Conservation (phyloP, 64 coral and sea anemone genomes). For the Catalaphyllia jardinei region DNA sequence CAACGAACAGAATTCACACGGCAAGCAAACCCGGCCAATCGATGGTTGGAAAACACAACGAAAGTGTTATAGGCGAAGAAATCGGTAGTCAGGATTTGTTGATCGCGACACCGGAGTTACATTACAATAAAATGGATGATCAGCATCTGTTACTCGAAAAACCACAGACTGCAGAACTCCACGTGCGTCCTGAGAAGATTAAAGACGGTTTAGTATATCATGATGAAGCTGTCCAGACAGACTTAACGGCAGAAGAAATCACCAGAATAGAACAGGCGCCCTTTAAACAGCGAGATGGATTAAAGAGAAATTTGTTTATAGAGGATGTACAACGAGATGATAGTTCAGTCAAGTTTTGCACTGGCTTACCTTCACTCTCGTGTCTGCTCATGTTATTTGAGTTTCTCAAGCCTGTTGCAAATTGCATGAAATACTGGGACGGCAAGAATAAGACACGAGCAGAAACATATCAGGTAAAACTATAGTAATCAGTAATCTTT, state of each 20-base stretch:
- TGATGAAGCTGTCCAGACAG: conserved; percentile 33
- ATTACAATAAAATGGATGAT: background rate
- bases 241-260: too few species aligned
- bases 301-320: too few species aligned
- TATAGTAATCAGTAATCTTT: too few species aligned
- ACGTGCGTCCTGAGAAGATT: background rate
- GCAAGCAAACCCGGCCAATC: conserved; percentile 5
- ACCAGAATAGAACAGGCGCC: conserved; percentile 21
- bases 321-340: too few species aligned
- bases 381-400: too few species aligned
- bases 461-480: too few species aligned
- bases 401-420: too few species aligned
- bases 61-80: background rate
- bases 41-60: conserved; percentile 7
- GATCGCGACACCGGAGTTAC: background rate
- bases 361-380: too few species aligned
- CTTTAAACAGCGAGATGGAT: too few species aligned
- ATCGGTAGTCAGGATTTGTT: conserved; percentile 8
- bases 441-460: too few species aligned
- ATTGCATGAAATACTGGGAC: too few species aligned
- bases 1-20: conserved; percentile 35
- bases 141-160: background rate
- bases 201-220: conserved; percentile 15
- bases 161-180: background rate
- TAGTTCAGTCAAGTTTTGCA: too few species aligned